A percentile compares a stretch with the other conserved stretches of the same genome.
These are phyloP conservation scores for Gallinago media DNA, from an alignment of 2,113 vertebrate species.

Conservation along the genomic window DNA sequence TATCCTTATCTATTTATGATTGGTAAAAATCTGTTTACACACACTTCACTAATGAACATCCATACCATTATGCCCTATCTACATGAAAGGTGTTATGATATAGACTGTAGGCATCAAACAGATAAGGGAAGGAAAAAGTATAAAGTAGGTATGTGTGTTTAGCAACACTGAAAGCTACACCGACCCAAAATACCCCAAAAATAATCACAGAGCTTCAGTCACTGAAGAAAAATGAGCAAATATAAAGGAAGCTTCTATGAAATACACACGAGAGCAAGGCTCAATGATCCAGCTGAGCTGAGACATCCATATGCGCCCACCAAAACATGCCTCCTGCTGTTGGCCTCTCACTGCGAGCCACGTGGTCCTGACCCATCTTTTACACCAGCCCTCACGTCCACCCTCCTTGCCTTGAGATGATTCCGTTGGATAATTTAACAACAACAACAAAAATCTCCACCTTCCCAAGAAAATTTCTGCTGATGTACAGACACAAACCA, in stretches of 20 bases:
- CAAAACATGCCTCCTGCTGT: neutral
- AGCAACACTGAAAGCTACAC: neutral
- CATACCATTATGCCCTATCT: neutral
- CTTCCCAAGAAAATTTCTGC: neutral
- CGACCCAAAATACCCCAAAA: neutral
- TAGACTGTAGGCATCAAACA: neutral
- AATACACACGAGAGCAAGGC: neutral
- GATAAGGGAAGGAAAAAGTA: neutral
- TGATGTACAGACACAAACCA: neutral
- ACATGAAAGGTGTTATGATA: neutral
- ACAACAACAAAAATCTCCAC: neutral
- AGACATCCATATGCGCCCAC: accelerated
- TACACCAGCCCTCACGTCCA: neutral
- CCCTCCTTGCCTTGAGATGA: neutral
- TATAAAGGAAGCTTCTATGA: neutral
- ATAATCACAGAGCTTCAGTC: neutral
- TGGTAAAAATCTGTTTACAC: neutral
- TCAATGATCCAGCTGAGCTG: neutral
- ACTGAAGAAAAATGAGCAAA: neutral
- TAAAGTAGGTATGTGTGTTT: neutral
- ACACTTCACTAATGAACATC: neutral
- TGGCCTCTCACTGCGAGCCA: neutral
- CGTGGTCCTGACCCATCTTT: neutral
- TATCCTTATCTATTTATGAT: neutral
- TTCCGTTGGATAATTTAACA: neutral